Base-by-base conservation (phyloP, 1,140 invertebrate genomes). In the Cotesia vestalis region DNA sequence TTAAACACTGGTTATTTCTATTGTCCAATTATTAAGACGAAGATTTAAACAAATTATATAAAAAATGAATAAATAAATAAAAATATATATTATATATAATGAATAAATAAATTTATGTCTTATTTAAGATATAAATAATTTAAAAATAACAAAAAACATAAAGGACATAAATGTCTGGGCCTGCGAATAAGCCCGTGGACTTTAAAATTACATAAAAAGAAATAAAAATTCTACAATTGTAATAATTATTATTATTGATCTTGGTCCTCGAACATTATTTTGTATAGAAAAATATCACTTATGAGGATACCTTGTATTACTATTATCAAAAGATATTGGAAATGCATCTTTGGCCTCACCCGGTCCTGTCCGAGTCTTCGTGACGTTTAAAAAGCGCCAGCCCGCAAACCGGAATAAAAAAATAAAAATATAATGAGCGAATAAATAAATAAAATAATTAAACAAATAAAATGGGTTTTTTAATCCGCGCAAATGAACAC, bases 241-340 rank as follows among this genome's bases (percentile, higher is more conserved):
- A 66, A 46, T 46, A 46, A 6, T 46, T 46, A 46, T 46, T 46
- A 69, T 59, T 12, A 27, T 36, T 61, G n/a, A 52, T n/a, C 17
- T 51, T 62, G 40, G 14, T 46, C 40, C 38, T 70, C 38, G 46
- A 70, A 61, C 38, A 38, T 70, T 63, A 70, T 62, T 70, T 70
- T 70, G 40, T 70, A 70, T 70, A 62, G 59, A 62, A 70, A 70
- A 46, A 55, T 55, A 55, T 14, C 12, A 55, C 12, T n/a, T 55
- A 14, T 17, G 17, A 14, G 53, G 38, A 61, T 60, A 8, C 11
- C 27, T 35, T 11, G 8, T 11, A 34, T 20, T 8, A 35, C 8
- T 20, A 34, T 11, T 20, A 35, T 34, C 5, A 2, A 34, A 8
- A 14, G 20, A 14, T 60, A 12, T 35, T 9, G 27, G 4, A 60